Percentiles rank a stretch among this genome's conserved stretches.
phyloP scores from a whole-genome alignment of 2,888 invertebrate genomes.

The Falcaria lacertinaria region DNA sequence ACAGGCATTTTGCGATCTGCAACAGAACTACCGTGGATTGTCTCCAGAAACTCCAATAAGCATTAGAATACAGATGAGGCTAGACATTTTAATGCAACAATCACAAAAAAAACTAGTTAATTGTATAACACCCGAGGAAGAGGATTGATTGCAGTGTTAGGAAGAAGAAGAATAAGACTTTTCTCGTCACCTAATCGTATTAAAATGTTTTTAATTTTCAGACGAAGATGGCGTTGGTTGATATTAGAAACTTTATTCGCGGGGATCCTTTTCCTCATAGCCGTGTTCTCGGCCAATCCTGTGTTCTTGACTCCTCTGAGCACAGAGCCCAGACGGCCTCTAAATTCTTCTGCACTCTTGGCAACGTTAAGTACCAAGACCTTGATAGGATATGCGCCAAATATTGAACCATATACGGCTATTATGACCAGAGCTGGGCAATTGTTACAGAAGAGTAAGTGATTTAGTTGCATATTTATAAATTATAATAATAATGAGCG shows the following conservation, averaged over 20 bases:
- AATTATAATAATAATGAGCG: too few species aligned
- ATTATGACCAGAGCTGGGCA: conserved; percentile 42
- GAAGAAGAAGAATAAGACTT: too few species aligned
- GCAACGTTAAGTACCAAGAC: conserved; percentile 29
- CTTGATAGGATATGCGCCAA: conserved; percentile 53
- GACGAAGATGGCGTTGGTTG: conserved; percentile 52
- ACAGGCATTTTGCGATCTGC: too few species aligned
- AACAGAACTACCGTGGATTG: too few species aligned
- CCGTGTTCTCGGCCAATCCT: conserved; percentile 49
- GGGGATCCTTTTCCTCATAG: conserved; percentile 29
- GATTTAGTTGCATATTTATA: background rate
- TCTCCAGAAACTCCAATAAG: too few species aligned
- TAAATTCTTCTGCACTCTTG: conserved; percentile 34
- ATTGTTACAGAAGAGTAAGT: conserved; percentile 37
- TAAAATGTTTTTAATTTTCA: conserved; percentile 20
- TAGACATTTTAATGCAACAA: too few species aligned
- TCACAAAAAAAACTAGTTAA: too few species aligned
- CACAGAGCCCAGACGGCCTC: conserved; percentile 38
- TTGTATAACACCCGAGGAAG: too few species aligned
- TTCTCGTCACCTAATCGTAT: too few species aligned
- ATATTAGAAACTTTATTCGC: conserved; percentile 40
- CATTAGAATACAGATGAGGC: too few species aligned
- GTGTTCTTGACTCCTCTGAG: conserved; percentile 59
- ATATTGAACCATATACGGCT: conserved; percentile 22
- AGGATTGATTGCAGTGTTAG: too few species aligned